These are phyloP conservation scores for Macropodus opercularis DNA, from an alignment of 2,797 vertebrate species.

Conservation along the genomic window DNA sequence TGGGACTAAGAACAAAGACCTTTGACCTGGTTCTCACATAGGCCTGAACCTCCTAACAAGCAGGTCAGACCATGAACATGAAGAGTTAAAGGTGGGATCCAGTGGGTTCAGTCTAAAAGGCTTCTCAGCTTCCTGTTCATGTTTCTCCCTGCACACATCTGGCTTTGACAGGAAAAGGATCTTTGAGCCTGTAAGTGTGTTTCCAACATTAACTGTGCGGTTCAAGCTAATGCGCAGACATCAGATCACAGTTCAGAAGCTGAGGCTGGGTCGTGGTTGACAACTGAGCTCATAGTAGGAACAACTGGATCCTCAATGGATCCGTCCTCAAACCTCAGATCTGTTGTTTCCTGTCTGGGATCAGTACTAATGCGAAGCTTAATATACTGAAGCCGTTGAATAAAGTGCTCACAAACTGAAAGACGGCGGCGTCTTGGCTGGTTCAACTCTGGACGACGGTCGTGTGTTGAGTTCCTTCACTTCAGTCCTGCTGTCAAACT, in stretches of 20 bases:
- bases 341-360: constrained; percentile 30
- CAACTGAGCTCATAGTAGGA: too few species aligned
- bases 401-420: constrained; percentile 15
- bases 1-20: constrained; percentile 8
- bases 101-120: neutral
- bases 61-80: neutral
- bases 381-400: neutral
- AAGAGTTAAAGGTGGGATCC: constrained; percentile 15
- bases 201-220: too few species aligned
- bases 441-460: neutral
- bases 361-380: constrained; percentile 13
- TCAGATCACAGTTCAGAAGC: too few species aligned
- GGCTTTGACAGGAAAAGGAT: too few species aligned
- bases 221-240: too few species aligned
- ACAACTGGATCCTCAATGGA: constrained; percentile 2
- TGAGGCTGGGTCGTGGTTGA: too few species aligned
- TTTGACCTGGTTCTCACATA: constrained; percentile 15
- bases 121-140: neutral
- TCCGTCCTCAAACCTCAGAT: neutral
- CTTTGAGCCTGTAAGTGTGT: too few species aligned
- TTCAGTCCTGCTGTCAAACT: constrained; percentile 3
- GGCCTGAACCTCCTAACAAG: neutral
- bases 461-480: neutral
- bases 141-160: neutral
- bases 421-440: neutral